Evolutionary conservation across 2,888 invertebrate genomes (phyloP), one percentile per base, ranked within the genome.

Genomic region (Temnothorax ravouxi): DNA sequence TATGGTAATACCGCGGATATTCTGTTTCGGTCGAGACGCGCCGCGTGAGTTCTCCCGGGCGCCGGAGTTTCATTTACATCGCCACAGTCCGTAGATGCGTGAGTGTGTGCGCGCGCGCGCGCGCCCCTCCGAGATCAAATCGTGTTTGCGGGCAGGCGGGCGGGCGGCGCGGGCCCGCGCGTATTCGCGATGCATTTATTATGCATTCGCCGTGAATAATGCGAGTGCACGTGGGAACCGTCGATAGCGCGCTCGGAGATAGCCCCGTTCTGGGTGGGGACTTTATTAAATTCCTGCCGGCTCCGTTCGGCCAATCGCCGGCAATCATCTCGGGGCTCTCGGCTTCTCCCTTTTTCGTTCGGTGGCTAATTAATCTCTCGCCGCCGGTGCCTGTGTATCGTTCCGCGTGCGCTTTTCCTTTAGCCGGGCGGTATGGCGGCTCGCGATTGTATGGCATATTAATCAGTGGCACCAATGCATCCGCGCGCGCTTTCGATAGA

Each of bases 151-250:
- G 50, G 74, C 74, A 44, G 56, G 44, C 56, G 38, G 56, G 44
- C 56, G 38, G 50, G 44, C 56, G 38, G 50, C 52, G 50, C 52
- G n/a, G 15, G 9, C 25, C 44, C 29, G 29, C 29, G 41, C n/a
- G 50, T 56, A 61, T 76, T 76, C 84, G 59, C 87, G 87, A 89
- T 87, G 86, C 89, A 86, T 85, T 89, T 87, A 71, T 80, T 80
- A 87, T 84, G 88, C 88, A 82, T 82, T 74, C 86, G 41, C 50
- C 13, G 79, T 44, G 69, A 67, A 71, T 76, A 76, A 85, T 64
- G 82, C 83, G 86, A 83, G 72, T 85, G 85, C 87, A 86, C 88
- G 89, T 89, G 89, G 87, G 89, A 88, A 89, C 72, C 41, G 76
- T 62, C 85, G 89, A 89, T 87, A 87, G 81, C 84, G 56, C 64